Percentiles rank a stretch among this genome's conserved stretches.
Evolutionary conservation across 2,113 vertebrate species (phyloP).

Genomic region (Nycticryphes semicollaris): DNA sequence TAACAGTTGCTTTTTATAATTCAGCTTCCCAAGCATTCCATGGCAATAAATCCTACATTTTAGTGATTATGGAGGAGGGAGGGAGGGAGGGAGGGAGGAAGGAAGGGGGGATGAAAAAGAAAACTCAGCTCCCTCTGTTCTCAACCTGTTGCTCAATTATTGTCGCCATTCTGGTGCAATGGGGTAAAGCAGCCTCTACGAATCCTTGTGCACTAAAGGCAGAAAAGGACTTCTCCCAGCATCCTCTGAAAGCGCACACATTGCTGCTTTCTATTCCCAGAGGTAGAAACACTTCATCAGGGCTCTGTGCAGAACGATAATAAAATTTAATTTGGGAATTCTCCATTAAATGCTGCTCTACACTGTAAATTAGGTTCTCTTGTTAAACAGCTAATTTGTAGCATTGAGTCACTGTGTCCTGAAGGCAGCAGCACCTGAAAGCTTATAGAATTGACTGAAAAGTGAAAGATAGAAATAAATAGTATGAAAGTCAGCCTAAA

Average conservation of each 20-base stretch:
- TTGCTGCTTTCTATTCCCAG: background rate
- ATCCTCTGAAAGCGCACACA: background rate
- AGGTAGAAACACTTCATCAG: slow-evolving; percentile 11
- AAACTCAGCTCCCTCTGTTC: background rate
- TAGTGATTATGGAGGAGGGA: background rate
- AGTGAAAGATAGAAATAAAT: slow-evolving; percentile 22
- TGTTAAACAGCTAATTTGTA: slow-evolving; percentile 46
- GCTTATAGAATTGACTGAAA: slow-evolving; percentile 15
- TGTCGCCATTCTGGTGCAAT: background rate
- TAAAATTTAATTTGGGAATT: slow-evolving; percentile 56
- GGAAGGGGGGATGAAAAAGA: background rate
- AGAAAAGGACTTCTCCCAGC: background rate
- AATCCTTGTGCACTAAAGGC: background rate
- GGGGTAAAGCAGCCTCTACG: background rate
- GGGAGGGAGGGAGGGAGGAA: background rate
- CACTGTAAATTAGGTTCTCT: slow-evolving; percentile 30
- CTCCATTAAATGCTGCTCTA: slow-evolving; percentile 48
- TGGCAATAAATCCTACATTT: background rate
- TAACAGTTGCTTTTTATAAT: background rate
- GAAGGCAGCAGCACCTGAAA: slow-evolving; percentile 57
- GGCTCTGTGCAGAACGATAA: background rate
- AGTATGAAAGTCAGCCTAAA: background rate
- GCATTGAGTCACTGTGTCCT: slow-evolving; percentile 21
- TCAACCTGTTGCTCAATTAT: background rate
- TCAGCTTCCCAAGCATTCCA: background rate